phyloP scores from a whole-genome alignment of 2,113 vertebrate species.

The Rissa tridactyla region DNA sequence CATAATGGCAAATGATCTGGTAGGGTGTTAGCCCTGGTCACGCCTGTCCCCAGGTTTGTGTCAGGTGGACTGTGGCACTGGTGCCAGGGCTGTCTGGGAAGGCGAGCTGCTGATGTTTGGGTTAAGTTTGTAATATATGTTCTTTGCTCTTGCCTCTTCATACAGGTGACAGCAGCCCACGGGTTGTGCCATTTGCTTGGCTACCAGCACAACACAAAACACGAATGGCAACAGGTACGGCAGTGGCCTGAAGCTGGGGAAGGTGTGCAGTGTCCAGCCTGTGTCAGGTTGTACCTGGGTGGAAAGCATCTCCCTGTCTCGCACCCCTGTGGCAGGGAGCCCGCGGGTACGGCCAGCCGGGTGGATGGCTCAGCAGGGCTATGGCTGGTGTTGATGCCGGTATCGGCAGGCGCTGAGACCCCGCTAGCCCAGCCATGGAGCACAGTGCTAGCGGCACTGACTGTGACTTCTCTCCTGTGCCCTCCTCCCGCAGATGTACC shows the following conservation, averaged over 20 bases:
- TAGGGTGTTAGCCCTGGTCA: no score
- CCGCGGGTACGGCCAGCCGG: accelerated
- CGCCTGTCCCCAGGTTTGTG: accelerated
- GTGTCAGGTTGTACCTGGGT: neutral
- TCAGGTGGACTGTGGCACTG: neutral
- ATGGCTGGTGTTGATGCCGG: accelerated
- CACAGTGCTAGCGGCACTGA: neutral
- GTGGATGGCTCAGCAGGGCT: neutral
- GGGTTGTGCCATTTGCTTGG: slow-evolving; percentile 92
- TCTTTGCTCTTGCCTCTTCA: neutral
- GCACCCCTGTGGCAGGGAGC: accelerated
- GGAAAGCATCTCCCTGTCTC: no score
- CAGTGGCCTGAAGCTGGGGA: neutral
- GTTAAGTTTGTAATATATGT: accelerated
- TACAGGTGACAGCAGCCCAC: slow-evolving; percentile 85
- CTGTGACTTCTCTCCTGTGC: no score
- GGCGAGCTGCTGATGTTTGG: neutral
- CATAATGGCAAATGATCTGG: neutral
- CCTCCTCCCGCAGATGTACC: slow-evolving; percentile 80
- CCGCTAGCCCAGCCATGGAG: neutral
- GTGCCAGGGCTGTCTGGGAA: no score
- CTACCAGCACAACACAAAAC: slow-evolving; percentile 82
- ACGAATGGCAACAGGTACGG: slow-evolving; percentile 84
- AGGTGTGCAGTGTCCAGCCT: no score
- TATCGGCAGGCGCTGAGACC: no score